Evolutionary conservation across 2,888 invertebrate genomes (phyloP), one percentile per base, ranked within the genome.

Genomic region (Tribolium freemani): DNA sequence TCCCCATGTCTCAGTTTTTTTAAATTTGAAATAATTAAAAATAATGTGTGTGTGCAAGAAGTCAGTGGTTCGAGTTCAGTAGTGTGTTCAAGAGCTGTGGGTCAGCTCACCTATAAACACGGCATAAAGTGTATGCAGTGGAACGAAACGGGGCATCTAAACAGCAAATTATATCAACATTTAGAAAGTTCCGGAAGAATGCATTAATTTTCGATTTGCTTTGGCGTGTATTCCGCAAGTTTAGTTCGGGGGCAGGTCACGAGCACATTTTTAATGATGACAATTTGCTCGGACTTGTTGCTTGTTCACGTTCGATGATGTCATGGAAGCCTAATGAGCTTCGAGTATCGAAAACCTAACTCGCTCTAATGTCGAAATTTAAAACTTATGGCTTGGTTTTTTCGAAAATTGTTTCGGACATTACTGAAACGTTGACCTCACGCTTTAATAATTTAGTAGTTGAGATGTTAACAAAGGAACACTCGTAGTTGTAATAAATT

Each of bases 351-450:
- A 38, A 38, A 38, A 38, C n/a, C 2, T 26, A 26, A 26, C 26
- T 26, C 26, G 26, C 26, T 26, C 26, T 26, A 26, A 26, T 26
- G 26, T 26, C 26, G 26, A 26, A 26, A 26, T 26, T 26, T 26
- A 26, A n/a, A 16, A 26, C 26, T 26, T 26, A 26, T 38, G 38
- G 9, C 8, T 38, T 38, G 38, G n/a, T 38, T 38, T 38, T 38
- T 38, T 38, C 38, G 26, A 45, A 45, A 45, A 45, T 45, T 16
- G 60, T 38, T 61, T 45, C 9, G 48, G 54, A 31, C 46, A 56
- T 69, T 69, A 69, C 63, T 21, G 51, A 61, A 69, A n/a, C 63
- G 56, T 69, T 69, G 69, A 60, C 63, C 69, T 69, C 69, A 69
- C 69, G 69, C 38, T 60, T 53, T 21, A 31, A 53, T 50, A 69